Percentiles rank a stretch among this genome's conserved stretches.
These are phyloP conservation scores for Oriolus oriolus DNA, from an alignment of 2,113 vertebrate species.

Conservation along the genomic window DNA sequence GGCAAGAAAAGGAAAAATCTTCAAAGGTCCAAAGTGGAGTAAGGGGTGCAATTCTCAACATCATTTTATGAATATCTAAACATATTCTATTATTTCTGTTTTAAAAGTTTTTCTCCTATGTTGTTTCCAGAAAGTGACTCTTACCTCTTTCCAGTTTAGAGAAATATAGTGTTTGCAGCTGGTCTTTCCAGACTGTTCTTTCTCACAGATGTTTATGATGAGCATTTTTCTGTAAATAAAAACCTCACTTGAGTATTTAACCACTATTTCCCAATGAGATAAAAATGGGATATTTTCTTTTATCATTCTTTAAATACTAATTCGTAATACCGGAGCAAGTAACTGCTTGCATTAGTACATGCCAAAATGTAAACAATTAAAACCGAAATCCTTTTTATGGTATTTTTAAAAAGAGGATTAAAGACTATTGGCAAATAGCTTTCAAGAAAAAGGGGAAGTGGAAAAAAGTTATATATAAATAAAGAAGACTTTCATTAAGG, in stretches of 20 bases:
- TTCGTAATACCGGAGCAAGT: not conserved
- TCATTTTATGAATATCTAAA: not conserved
- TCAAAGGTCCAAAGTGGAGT: not conserved
- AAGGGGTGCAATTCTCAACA: not conserved
- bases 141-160: constrained; percentile 78
- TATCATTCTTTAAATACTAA: not conserved
- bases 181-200: constrained; percentile 13
- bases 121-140: not conserved
- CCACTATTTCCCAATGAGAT: not conserved
- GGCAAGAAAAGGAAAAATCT: not conserved
- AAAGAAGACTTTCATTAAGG: not conserved
- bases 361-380: not conserved
- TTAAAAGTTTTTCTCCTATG: not conserved
- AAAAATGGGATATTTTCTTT: not conserved
- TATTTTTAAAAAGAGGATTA: not conserved
- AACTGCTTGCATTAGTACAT: not conserved
- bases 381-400: not conserved
- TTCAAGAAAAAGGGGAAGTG: not conserved
- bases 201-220: constrained; percentile 71
- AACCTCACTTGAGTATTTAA: not conserved
- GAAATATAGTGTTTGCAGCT: constrained; percentile 68
- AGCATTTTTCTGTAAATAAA: constrained; percentile 72
- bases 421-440: not conserved
- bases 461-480: not conserved
- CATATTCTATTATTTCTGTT: not conserved